A percentile compares a stretch with the other conserved stretches of the same genome.
Evolutionary conservation across 2,888 invertebrate genomes (phyloP).

Genomic region (Athalia rosae): DNA sequence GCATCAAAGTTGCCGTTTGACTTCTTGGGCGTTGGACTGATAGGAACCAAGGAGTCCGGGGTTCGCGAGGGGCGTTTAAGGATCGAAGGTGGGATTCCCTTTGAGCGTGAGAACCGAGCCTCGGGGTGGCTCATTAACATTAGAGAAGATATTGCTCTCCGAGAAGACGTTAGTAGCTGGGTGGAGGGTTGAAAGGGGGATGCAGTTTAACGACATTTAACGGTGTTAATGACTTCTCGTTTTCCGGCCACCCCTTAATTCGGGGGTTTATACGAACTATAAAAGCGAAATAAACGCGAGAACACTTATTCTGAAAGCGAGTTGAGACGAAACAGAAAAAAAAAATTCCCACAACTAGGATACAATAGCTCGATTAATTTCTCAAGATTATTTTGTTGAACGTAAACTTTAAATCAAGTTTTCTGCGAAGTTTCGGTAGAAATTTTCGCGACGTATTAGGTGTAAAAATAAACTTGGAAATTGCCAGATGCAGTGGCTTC

Average conservation of each 20-base stretch:
- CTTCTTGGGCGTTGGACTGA: conserved; percentile 54
- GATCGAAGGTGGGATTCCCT: neutral
- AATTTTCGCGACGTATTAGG: too few species aligned
- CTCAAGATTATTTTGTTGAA: too few species aligned
- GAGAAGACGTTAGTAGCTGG: conserved; percentile 15
- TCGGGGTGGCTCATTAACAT: conserved; percentile 50
- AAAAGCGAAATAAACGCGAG: too few species aligned
- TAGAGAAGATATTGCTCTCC: conserved; percentile 38
- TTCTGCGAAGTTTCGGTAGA: too few species aligned
- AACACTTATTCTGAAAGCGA: too few species aligned
- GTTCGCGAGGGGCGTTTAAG: conserved; percentile 20
- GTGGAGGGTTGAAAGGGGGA: conserved; percentile 18
- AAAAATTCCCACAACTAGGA: too few species aligned
- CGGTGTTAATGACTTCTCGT: conserved; percentile 42
- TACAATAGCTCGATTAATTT: too few species aligned
- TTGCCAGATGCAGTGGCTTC: neutral
- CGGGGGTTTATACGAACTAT: neutral
- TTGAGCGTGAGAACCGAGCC: conserved; percentile 4
- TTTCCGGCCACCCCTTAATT: conserved; percentile 9
- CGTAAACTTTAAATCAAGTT: too few species aligned
- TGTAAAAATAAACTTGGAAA: too few species aligned
- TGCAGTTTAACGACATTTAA: conserved; percentile 52
- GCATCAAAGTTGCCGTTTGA: conserved; percentile 58
- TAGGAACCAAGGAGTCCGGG: conserved; percentile 38
- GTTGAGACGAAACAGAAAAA: too few species aligned